Percentiles rank a stretch among this genome's conserved stretches.
These are phyloP conservation scores for Pseudanteris insignis DNA, from an alignment of 2,888 invertebrate genomes.

Conservation along the genomic window DNA sequence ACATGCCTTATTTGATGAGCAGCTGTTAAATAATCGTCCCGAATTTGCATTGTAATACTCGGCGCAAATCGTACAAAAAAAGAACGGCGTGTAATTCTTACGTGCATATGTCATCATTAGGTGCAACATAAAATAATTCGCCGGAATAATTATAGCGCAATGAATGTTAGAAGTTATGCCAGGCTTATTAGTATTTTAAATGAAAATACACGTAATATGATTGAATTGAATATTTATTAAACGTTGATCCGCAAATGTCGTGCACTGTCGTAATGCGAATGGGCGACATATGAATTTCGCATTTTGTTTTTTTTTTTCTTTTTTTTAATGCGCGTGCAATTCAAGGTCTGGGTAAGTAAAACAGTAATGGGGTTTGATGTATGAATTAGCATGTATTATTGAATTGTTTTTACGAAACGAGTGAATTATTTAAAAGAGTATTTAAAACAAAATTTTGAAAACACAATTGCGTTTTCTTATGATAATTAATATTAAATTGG, in stretches of 20 bases:
- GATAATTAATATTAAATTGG: no score
- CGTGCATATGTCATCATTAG: slow-evolving; percentile 41
- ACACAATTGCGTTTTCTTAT: slow-evolving; percentile 1
- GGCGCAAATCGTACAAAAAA: slow-evolving; percentile 35
- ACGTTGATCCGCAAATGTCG: slow-evolving; percentile 9
- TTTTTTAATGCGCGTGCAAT: slow-evolving; percentile 2
- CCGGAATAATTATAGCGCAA: slow-evolving; percentile 23
- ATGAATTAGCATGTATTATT: no score
- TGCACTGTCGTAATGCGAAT: background rate
- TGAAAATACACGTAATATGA: slow-evolving; percentile 15
- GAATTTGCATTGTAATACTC: slow-evolving; percentile 41
- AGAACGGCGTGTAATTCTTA: slow-evolving; percentile 22
- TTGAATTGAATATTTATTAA: slow-evolving; percentile 36
- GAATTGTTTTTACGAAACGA: no score
- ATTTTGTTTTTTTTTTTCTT: background rate
- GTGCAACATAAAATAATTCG: slow-evolving; percentile 27
- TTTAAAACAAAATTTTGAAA: no score
- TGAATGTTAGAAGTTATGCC: slow-evolving; percentile 26
- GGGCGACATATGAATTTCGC: slow-evolving; percentile 10
- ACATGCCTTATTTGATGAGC: slow-evolving; percentile 40
- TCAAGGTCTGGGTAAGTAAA: slow-evolving; percentile 1
- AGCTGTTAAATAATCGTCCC: slow-evolving; percentile 40
- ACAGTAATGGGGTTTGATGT: no score
- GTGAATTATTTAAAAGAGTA: no score
- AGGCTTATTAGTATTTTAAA: slow-evolving; percentile 22